A percentile compares a stretch with the other conserved stretches of the same genome.
phyloP scores from a whole-genome alignment of 1,140 invertebrate species.

The Drosophila lini region DNA sequence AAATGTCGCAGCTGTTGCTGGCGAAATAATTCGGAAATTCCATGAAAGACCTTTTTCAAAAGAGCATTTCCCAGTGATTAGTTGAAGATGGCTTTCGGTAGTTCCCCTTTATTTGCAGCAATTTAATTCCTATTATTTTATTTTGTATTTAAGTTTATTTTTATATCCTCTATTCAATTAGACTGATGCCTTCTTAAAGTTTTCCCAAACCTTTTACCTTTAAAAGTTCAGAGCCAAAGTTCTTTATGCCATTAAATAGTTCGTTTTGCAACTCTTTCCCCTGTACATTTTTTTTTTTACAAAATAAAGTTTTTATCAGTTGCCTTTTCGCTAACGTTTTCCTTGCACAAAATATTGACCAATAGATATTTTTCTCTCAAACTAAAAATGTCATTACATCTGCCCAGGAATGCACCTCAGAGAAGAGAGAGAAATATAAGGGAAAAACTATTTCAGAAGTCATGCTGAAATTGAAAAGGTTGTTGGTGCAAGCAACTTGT shows the following conservation, averaged over 20 bases:
- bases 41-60: constrained; percentile 3
- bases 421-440: constrained; percentile 2
- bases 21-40: not conserved
- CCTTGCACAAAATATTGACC: not conserved
- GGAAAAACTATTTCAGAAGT: constrained; percentile 47
- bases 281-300: not conserved
- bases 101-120: not conserved
- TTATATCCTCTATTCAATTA: constrained; percentile 1
- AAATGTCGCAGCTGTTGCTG: constrained; percentile 31
- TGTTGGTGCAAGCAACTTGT: constrained; percentile 25
- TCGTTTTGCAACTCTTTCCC: not conserved
- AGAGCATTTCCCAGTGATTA: not conserved
- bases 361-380: constrained; percentile 4
- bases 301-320: constrained; percentile 23
- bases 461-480: constrained; percentile 60
- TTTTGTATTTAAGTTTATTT: not conserved
- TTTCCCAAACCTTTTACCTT: constrained; percentile 10
- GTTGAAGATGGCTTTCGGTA: not conserved
- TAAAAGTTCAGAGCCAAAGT: constrained; percentile 12
- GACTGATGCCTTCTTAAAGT: not conserved
- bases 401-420: not conserved
- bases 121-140: not conserved
- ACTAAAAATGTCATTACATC: constrained; percentile 22
- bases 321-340: not conserved
- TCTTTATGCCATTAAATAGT: constrained; percentile 10